Percentiles rank a stretch among this genome's conserved stretches.
phyloP scores from a whole-genome alignment of 2,888 invertebrate genomes.

The Agonopterix arenella region DNA sequence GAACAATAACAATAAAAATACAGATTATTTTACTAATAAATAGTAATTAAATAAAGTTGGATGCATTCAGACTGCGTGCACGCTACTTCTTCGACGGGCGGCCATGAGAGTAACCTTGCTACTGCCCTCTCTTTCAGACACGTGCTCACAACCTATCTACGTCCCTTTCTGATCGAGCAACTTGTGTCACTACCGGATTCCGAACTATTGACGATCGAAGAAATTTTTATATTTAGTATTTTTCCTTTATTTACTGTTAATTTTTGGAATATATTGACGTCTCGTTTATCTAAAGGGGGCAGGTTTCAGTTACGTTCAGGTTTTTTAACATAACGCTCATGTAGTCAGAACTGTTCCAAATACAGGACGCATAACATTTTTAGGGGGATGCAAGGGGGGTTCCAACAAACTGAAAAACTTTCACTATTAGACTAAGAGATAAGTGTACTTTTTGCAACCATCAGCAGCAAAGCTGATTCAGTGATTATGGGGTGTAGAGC shows the following conservation, averaged over 20 bases:
- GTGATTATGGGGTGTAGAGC: no score
- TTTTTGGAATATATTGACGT: no score
- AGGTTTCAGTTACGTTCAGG: no score
- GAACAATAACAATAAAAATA: not conserved
- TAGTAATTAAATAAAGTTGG: constrained; percentile 1
- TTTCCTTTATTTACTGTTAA: not conserved
- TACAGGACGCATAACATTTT: no score
- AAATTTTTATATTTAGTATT: constrained; percentile 5
- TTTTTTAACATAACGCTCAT: no score
- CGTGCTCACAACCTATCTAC: constrained; percentile 12
- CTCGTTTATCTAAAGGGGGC: no score
- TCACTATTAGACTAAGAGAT: no score
- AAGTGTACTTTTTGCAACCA: no score
- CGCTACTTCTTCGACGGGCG: constrained; percentile 23
- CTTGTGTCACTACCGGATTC: constrained; percentile 63
- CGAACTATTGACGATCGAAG: constrained; percentile 28
- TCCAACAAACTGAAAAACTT: no score
- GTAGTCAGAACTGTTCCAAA: no score
- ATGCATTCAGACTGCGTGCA: constrained; percentile 1
- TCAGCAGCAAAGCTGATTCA: no score
- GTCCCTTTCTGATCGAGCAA: constrained; percentile 38
- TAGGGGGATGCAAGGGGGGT: no score
- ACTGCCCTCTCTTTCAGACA: constrained; percentile 40
- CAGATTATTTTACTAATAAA: not conserved
- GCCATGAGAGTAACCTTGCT: constrained; percentile 64